phyloP scores from a whole-genome alignment of 1,140 invertebrate genomes.

The Sinella curviseta region DNA sequence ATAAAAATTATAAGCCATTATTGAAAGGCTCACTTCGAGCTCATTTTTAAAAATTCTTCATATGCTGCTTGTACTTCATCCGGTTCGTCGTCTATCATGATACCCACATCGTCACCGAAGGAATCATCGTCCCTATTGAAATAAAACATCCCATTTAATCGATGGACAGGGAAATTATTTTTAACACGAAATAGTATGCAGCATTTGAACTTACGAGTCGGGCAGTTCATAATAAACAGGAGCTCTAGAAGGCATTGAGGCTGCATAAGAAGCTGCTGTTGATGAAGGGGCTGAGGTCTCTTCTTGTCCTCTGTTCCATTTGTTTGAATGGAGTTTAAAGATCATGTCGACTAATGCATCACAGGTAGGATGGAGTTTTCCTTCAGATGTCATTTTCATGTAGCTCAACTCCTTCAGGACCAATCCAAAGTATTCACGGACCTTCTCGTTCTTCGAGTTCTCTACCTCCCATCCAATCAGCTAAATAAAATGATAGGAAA shows the following conservation, averaged over 20 bases:
- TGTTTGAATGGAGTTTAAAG: constrained; percentile 27
- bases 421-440: constrained; percentile 21
- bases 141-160: background rate
- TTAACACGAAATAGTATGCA: background rate
- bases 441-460: constrained; percentile 20
- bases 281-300: background rate
- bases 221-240: constrained; percentile 40
- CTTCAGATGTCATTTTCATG: constrained; percentile 2
- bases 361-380: background rate
- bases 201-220: constrained; percentile 29
- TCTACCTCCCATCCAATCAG: constrained; percentile 42
- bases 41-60: constrained; percentile 41
- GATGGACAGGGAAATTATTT: background rate
- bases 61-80: constrained; percentile 43
- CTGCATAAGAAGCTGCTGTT: background rate
- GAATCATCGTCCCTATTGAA: constrained; percentile 27
- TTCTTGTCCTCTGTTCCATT: constrained; percentile 39
- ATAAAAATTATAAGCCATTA: too few relatives aligned
- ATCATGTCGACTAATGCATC: constrained; percentile 28
- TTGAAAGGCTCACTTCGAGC: constrained; percentile 2
- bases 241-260: background rate
- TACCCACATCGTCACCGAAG: background rate
- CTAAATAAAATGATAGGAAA: constrained; percentile 31
- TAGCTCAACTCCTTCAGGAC: constrained; percentile 33
- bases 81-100: constrained; percentile 45